Conservation (phyloP, 2,797 vertebrate species). For the Astyanax mexicanus region DNA sequence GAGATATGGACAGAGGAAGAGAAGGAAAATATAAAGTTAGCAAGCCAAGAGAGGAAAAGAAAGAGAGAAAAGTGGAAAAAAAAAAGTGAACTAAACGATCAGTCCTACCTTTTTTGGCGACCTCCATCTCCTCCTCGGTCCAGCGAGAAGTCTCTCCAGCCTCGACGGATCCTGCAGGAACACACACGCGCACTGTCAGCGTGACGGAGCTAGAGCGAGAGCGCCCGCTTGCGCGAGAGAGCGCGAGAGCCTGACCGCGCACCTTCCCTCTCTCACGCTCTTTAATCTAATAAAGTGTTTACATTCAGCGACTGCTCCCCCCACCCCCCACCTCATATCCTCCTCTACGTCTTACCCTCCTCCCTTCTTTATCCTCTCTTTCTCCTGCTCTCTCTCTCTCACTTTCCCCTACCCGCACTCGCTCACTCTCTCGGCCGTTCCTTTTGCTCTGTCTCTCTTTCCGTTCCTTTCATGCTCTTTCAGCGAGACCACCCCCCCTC, state of each 20-base stretch:
- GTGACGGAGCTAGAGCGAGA: slow-evolving; percentile 43
- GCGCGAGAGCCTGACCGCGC: slow-evolving; percentile 3
- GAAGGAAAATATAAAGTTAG: too few species aligned
- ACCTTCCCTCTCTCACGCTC: slow-evolving; percentile 68
- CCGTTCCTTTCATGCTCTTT: slow-evolving; percentile 40
- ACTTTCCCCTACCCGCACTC: slow-evolving; percentile 18
- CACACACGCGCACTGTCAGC: slow-evolving; percentile 60
- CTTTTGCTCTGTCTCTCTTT: slow-evolving; percentile 55
- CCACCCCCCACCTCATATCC: slow-evolving; percentile 44
- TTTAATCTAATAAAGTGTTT: slow-evolving; percentile 82
- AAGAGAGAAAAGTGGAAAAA: slow-evolving; percentile 4
- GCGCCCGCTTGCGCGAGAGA: slow-evolving; percentile 33
- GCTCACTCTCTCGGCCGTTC: slow-evolving; percentile 19
- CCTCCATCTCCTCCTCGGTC: slow-evolving; percentile 99
- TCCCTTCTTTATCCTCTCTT: slow-evolving; percentile 16
- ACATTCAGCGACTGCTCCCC: slow-evolving; percentile 73
- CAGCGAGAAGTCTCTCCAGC: slow-evolving; percentile 98
- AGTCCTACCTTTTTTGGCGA: slow-evolving; percentile 96
- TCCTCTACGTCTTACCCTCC: slow-evolving; percentile 24
- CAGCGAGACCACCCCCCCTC: slow-evolving; percentile 61
- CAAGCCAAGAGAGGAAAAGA: too few species aligned
- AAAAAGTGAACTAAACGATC: slow-evolving; percentile 25
- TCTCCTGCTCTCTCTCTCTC: not conserved
- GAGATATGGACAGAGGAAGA: too few species aligned
- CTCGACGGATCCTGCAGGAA: slow-evolving; percentile 87